Percentiles rank a stretch among this genome's conserved stretches.
phyloP scores from a whole-genome alignment of 2,113 vertebrate genomes.

The Toxostoma redivivum region DNA sequence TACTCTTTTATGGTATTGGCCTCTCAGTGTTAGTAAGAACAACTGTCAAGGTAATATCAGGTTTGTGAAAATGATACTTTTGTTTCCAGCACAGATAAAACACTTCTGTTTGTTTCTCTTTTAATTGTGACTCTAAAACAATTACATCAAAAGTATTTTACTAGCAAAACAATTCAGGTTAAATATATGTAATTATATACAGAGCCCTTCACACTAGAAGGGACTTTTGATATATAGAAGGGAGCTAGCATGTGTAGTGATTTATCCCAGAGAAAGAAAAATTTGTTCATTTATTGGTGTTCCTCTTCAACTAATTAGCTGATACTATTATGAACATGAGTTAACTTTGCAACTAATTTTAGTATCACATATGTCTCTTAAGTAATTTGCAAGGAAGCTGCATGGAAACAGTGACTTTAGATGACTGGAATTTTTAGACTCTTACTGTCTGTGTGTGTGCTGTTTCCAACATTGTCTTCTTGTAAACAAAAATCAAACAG shows the following conservation, averaged over 20 bases:
- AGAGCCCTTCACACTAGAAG: neutral
- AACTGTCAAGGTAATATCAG: neutral
- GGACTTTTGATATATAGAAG: neutral
- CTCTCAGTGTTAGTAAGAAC: neutral
- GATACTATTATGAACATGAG: neutral
- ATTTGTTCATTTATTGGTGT: neutral
- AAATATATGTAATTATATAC: neutral
- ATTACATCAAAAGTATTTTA: neutral
- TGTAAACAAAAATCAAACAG: slow-evolving; percentile 23
- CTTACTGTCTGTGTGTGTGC: neutral
- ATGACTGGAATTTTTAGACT: slow-evolving; percentile 23
- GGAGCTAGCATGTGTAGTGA: neutral
- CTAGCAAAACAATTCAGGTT: neutral
- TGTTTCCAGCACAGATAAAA: neutral
- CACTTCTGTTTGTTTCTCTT: neutral
- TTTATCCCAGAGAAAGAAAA: neutral
- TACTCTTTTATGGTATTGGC: neutral
- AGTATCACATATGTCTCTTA: neutral
- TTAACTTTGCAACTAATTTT: slow-evolving; percentile 15
- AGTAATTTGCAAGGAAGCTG: slow-evolving; percentile 4
- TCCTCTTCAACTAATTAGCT: neutral
- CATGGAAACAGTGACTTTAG: slow-evolving; percentile 40
- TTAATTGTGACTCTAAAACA: neutral
- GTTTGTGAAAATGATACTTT: neutral
- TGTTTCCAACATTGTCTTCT: neutral